A percentile compares a stretch with the other conserved stretches of the same genome.
phyloP scores from a whole-genome alignment of 2,888 invertebrate species.

The Leptinotarsa peninsularis region DNA sequence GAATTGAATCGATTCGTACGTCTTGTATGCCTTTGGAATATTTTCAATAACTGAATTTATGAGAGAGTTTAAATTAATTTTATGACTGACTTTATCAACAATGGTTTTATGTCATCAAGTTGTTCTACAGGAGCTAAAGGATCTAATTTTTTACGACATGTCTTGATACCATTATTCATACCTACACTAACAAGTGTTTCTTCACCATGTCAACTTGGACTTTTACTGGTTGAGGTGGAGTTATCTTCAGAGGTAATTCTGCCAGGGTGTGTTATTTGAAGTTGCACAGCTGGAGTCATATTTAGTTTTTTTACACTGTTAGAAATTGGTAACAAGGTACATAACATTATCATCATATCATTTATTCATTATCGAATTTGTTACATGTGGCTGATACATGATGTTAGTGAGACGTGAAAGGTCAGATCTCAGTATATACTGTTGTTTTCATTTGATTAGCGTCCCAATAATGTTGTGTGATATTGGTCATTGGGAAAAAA shows the following conservation, averaged over 20 bases:
- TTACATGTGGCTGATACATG: too few relatives aligned
- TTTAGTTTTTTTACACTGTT: background rate
- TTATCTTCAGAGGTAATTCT: conserved; percentile 21
- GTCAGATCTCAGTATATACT: too few relatives aligned
- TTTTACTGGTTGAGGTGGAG: conserved; percentile 39
- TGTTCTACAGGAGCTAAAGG: conserved; percentile 52
- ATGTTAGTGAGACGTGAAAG: too few relatives aligned
- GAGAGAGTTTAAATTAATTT: conserved; percentile 74
- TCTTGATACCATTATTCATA: conserved; percentile 70
- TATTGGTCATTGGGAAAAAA: too few relatives aligned
- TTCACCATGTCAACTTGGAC: conserved; percentile 72
- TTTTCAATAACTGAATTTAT: conserved; percentile 66
- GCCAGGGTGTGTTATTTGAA: background rate
- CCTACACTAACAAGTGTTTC: conserved; percentile 74
- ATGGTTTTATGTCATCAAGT: conserved; percentile 59
- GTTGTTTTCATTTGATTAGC: too few relatives aligned
- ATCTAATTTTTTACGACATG: conserved; percentile 42
- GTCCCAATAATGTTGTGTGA: too few relatives aligned
- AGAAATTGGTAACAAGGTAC: background rate
- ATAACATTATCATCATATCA: too few relatives aligned
- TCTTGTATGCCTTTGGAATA: conserved; percentile 52
- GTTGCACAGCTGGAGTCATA: background rate
- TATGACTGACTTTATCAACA: conserved; percentile 61
- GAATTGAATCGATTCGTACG: too few relatives aligned
- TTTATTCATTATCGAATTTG: too few relatives aligned